Evolutionary conservation across 2,888 invertebrate genomes (phyloP), one percentile per base, ranked within the genome.

Genomic region (Caenorhabditis sp.): DNA sequence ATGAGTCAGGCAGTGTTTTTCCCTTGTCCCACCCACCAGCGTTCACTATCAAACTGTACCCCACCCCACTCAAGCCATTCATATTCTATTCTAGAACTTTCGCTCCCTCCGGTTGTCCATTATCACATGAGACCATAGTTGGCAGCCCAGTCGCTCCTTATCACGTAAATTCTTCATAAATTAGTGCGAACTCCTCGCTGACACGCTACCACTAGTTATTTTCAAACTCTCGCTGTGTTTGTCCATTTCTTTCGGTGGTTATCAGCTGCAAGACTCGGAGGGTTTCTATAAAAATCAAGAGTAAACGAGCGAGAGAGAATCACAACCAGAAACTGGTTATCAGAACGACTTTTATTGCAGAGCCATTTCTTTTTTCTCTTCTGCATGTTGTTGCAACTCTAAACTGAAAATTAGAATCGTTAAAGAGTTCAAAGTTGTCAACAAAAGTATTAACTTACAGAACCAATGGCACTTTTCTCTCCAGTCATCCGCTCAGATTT

Each of bases 391-490:
- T 28, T 24, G n/a, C 28, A 40, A 55, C n/a, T 32, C n/a, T n/a
- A n/a, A n/a, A n/a, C n/a, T n/a, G n/a, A n/a, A n/a, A n/a, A n/a
- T n/a, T n/a, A n/a, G n/a, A n/a, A n/a, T n/a, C n/a, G n/a, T n/a
- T n/a, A 32, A 32, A 32, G 4, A 9, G 32, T 32, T 32, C 9
- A 6, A 6, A 15, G 0, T 28, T 4, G 62, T 26, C 13, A 22
- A 32, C 32, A 32, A 32, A 9, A n/a, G n/a, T n/a, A n/a, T n/a
- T 32, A 6, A 44, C 22, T 77, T 77, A 32, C 76, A 81, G 81
- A 70, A 76, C 76, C 76, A 71, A 82, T 82, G 81, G 81, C 81
- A 32, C 51, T 82, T 1, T 64, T 82, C 40, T 68, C 77, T 4
- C 81, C 81, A 37, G 77, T 77, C 13, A 77, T 77, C n/a, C 67